A percentile compares a stretch with the other conserved stretches of the same genome.
Evolutionary conservation across 2,797 vertebrate genomes (phyloP).

Genomic region (Florisuga fusca): DNA sequence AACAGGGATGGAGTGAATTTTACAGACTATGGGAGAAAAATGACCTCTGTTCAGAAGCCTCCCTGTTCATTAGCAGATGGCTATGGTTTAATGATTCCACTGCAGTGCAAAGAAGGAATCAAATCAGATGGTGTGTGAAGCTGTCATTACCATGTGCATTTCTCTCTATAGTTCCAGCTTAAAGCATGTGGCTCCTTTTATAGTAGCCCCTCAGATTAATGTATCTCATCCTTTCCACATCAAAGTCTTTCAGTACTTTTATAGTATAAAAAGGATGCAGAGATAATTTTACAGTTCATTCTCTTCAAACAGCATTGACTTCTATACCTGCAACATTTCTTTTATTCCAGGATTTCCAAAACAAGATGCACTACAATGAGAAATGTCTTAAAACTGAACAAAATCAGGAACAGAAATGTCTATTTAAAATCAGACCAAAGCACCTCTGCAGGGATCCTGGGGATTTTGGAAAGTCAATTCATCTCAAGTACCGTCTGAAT

Average conservation of each 20-base stretch:
- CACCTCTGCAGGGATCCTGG: background rate
- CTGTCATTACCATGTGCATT: background rate
- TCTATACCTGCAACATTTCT: conserved; percentile 19
- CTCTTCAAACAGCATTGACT: conserved; percentile 35
- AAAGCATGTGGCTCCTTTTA: conserved; percentile 24
- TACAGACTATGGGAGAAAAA: background rate
- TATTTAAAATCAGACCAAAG: conserved; percentile 9
- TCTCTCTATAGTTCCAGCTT: conserved; percentile 20
- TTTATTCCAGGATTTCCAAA: conserved; percentile 48
- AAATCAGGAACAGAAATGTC: background rate
- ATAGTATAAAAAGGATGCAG: background rate
- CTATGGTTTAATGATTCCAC: background rate
- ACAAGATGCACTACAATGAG: background rate
- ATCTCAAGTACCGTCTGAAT: background rate
- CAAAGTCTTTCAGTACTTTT: conserved; percentile 33
- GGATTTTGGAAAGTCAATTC: conserved; percentile 7
- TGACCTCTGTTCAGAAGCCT: conserved; percentile 36
- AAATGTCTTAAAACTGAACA: background rate
- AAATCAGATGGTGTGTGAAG: conserved; percentile 29
- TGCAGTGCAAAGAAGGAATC: background rate
- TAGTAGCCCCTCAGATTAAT: conserved; percentile 31
- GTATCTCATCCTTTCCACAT: conserved; percentile 51
- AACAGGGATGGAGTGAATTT: background rate
- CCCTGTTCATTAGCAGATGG: conserved; percentile 45
- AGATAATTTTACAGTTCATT: conserved; percentile 53